Conservation (phyloP, 2,797 vertebrate genomes). For the Alca torda region DNA sequence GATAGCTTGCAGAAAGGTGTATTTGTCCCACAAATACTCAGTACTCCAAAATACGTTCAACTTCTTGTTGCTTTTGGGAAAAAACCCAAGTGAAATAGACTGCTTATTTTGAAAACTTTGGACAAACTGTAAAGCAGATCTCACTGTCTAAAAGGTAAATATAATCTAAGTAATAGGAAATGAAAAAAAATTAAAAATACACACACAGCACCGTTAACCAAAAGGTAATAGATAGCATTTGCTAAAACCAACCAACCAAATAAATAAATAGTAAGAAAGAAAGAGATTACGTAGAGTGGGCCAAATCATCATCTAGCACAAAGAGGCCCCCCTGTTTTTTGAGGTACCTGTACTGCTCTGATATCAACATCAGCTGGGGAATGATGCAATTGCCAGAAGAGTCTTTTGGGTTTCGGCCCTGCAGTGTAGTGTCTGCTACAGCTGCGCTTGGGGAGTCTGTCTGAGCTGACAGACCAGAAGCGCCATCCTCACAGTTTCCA, state of each 20-base stretch:
- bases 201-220: not conserved
- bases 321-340: not conserved
- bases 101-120: not conserved
- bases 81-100: not conserved
- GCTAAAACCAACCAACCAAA: not conserved
- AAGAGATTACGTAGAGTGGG: fast-evolving
- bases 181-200: not conserved
- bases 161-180: not conserved
- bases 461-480: not conserved
- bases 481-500: not conserved
- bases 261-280: not conserved
- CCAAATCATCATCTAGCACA: not conserved
- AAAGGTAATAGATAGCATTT: not conserved
- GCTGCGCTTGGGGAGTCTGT: not conserved
- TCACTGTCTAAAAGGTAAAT: not conserved
- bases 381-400: not conserved
- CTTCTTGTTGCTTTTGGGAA: not conserved
- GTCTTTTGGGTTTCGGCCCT: not conserved
- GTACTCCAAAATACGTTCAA: not conserved
- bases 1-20: not conserved
- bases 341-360: not conserved
- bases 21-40: not conserved
- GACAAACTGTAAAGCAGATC: not conserved
- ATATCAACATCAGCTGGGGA: not conserved
- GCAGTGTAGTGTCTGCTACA: not conserved